phyloP scores from a whole-genome alignment of 2,888 invertebrate genomes.

The Drosophila atroscutellata region DNA sequence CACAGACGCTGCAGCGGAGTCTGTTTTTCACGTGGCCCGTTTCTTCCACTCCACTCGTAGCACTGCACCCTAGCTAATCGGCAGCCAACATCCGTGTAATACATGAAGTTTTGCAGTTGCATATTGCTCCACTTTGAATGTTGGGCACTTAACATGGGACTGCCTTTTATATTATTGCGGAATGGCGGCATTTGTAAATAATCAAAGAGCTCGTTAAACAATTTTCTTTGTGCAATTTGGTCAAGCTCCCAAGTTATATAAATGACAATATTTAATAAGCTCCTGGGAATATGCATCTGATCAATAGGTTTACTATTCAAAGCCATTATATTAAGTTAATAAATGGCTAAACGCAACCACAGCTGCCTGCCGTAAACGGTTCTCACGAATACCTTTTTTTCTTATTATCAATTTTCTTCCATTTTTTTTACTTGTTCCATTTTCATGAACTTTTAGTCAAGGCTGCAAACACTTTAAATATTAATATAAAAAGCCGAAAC shows the following conservation, averaged over 20 bases:
- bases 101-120: conserved; percentile 70
- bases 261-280: conserved; percentile 28
- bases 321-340: conserved; percentile 1
- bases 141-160: rapidly evolving
- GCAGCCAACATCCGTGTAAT: conserved; percentile 72
- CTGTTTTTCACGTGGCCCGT: background rate
- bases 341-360: conserved; percentile 1
- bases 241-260: conserved; percentile 1
- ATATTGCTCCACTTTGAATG: conserved; percentile 30
- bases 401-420: background rate
- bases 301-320: background rate
- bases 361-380: conserved; percentile 12
- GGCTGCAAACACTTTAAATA: conserved; percentile 48
- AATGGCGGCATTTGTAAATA: conserved; percentile 10
- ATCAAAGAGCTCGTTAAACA: conserved; percentile 30
- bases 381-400: conserved; percentile 1
- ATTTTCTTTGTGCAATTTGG: conserved; percentile 41
- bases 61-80: conserved; percentile 54
- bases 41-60: conserved; percentile 56
- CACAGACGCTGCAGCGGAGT: conserved; percentile 24
- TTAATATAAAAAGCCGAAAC: conserved; percentile 48
- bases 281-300: conserved; percentile 41
- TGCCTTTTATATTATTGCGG: conserved; percentile 31
- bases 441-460: conserved; percentile 30
- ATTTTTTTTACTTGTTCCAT: conserved; percentile 17